Conservation (phyloP, 2,888 invertebrate genomes). For the Trachelus tabidus region DNA sequence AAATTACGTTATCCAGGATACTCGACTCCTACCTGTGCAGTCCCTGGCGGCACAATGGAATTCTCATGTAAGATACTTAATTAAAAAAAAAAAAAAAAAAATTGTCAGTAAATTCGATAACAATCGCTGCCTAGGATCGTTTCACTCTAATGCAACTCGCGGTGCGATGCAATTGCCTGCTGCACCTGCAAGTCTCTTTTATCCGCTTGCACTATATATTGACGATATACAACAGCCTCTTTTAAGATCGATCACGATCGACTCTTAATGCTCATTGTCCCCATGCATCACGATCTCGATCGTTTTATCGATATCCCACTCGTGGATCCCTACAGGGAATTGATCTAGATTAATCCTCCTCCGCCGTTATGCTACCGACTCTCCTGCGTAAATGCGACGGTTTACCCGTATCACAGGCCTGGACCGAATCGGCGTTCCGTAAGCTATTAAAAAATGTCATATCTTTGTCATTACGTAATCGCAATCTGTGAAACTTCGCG, state of each 20-base stretch:
- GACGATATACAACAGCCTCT: background rate
- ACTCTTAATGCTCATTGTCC: conserved; percentile 38
- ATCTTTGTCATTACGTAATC: background rate
- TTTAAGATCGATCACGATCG: background rate
- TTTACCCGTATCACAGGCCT: background rate
- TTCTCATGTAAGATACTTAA: background rate
- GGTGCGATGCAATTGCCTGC: background rate
- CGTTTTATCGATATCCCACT: background rate
- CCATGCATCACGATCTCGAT: conserved; percentile 37
- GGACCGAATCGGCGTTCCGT: background rate
- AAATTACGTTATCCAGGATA: background rate
- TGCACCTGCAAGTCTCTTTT: background rate
- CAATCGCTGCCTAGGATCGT: background rate
- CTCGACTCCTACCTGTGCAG: background rate
- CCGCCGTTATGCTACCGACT: background rate
- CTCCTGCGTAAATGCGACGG: background rate
- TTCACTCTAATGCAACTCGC: background rate
- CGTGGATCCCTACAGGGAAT: background rate
- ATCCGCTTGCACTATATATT: background rate
- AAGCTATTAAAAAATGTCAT: background rate
- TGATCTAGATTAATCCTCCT: background rate
- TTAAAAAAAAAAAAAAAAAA: background rate
- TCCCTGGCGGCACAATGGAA: background rate
- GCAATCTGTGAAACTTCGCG: background rate
- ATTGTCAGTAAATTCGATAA: background rate